These are phyloP conservation scores for Trachelus troglodyta DNA, from an alignment of 2,888 invertebrate species.

Conservation along the genomic window DNA sequence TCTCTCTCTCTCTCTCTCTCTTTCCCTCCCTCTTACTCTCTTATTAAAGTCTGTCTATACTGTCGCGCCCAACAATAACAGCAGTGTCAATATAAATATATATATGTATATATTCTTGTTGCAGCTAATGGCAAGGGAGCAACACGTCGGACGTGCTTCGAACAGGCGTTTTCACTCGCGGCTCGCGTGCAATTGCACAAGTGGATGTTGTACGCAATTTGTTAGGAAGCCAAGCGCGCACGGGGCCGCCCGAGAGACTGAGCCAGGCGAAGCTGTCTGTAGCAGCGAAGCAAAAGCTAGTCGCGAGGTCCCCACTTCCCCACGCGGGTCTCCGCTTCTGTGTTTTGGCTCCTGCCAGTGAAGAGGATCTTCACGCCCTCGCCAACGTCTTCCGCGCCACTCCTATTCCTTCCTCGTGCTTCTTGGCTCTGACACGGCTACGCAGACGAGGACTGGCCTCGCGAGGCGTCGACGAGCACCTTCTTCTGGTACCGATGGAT, in stretches of 20 bases:
- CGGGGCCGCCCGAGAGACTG: slow-evolving; percentile 50
- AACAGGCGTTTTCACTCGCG: slow-evolving; percentile 2
- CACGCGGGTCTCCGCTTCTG: slow-evolving; percentile 17
- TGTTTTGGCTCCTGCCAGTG: slow-evolving; percentile 20
- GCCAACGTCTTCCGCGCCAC: slow-evolving; percentile 9
- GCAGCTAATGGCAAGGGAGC: neutral
- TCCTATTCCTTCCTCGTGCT: neutral
- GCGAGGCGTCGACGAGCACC: neutral
- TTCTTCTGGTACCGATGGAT: neutral
- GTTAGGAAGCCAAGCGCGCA: slow-evolving; percentile 41
- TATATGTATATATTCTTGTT: neutral
- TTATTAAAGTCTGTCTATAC: neutral
- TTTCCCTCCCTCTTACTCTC: too few species aligned
- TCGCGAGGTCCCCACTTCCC: slow-evolving; percentile 46
- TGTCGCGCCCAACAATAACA: neutral
- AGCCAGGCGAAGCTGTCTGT: slow-evolving; percentile 40
- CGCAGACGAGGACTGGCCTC: neutral
- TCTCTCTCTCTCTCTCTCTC: too few species aligned
- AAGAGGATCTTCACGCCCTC: slow-evolving; percentile 23
- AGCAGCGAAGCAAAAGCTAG: slow-evolving; percentile 38
- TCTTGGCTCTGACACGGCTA: neutral
- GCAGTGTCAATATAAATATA: neutral
- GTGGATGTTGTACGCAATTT: slow-evolving; percentile 23
- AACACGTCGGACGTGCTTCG: neutral
- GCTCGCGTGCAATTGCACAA: slow-evolving; percentile 7